Conservation (phyloP, 2,888 invertebrate genomes). For the Clistopyga incitator region DNA sequence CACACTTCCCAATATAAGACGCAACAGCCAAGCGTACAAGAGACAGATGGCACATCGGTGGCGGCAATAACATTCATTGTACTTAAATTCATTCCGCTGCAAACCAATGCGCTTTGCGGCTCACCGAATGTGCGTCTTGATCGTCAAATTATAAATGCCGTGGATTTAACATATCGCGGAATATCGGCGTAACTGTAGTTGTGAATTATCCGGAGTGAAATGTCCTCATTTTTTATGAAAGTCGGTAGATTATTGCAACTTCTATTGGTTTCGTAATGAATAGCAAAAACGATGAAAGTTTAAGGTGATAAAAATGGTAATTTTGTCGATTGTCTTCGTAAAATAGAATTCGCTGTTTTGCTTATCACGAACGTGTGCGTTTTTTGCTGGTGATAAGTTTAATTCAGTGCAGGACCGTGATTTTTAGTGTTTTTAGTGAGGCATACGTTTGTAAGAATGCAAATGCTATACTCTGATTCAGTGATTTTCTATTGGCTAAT, state of each 20-base stretch:
- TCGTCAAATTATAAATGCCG: background rate
- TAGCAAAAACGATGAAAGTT: background rate
- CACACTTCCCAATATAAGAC: constrained; percentile 76
- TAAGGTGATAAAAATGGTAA: background rate
- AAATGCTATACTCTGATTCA: background rate
- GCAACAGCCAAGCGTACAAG: constrained; percentile 68
- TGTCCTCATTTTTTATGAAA: background rate
- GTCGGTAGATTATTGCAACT: background rate
- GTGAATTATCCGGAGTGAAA: background rate
- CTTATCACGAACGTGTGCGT: no score
- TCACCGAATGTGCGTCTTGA: background rate
- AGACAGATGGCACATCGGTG: constrained; percentile 57
- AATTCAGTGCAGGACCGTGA: background rate
- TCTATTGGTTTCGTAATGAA: background rate
- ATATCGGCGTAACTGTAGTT: background rate
- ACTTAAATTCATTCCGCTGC: background rate
- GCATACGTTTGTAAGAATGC: background rate
- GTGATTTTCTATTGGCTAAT: background rate
- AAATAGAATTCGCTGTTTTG: no score
- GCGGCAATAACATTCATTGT: constrained; percentile 56
- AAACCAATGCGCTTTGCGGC: background rate
- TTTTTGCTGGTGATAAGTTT: no score
- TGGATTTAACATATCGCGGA: background rate
- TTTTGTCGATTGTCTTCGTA: no score
- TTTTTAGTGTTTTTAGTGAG: background rate